Conservation (phyloP, 1,140 invertebrate species). For the Halictus rubicundus region DNA sequence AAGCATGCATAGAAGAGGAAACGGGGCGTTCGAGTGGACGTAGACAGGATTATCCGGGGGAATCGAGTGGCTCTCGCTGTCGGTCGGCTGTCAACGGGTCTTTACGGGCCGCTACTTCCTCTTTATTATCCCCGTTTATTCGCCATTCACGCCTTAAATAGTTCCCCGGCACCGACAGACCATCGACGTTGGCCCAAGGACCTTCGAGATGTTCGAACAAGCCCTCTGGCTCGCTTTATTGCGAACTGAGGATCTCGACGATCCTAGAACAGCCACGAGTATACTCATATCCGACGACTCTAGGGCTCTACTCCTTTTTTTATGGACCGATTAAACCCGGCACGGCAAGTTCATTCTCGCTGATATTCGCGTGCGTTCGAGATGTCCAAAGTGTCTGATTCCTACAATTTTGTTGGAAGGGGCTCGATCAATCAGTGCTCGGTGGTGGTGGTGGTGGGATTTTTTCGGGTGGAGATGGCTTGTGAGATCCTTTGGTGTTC, state of each 20-base stretch:
- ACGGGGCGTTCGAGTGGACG: not conserved
- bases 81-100: slow-evolving; percentile 24
- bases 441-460: too few species aligned
- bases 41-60: slow-evolving; percentile 24
- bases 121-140: slow-evolving; percentile 41
- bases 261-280: not conserved
- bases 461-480: too few species aligned
- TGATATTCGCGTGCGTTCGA: not conserved
- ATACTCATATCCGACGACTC: not conserved
- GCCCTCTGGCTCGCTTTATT: not conserved
- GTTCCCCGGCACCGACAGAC: not conserved
- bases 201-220: not conserved
- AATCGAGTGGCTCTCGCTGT: slow-evolving; percentile 32
- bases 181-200: not conserved
- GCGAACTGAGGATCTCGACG: too few species aligned
- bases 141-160: slow-evolving; percentile 19
- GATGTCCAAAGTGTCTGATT: too few species aligned
- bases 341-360: not conserved
- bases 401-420: too few species aligned
- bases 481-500: too few species aligned
- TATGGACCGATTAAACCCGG: not conserved
- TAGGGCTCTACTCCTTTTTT: not conserved
- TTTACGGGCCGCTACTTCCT: slow-evolving; percentile 41
- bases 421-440: too few species aligned
- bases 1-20: not conserved